A percentile compares a stretch with the other conserved stretches of the same genome.
These are phyloP conservation scores for Myripristis jacobus DNA, from an alignment of 2,797 vertebrate genomes.

Conservation along the genomic window DNA sequence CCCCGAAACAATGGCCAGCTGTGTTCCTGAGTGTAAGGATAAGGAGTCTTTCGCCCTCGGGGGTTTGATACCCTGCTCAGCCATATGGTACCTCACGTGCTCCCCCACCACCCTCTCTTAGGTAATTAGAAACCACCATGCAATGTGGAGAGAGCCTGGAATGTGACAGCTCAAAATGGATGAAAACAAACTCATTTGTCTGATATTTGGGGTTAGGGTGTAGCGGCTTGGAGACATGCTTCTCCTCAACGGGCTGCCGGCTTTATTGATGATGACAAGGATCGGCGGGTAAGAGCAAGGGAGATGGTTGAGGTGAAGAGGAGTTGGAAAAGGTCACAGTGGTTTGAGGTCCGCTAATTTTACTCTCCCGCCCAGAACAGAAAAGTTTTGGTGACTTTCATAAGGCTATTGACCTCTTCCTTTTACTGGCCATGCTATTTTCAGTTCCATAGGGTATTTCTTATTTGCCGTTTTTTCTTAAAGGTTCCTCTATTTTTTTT, in stretches of 20 bases:
- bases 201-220: conserved; percentile 10
- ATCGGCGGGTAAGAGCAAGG: conserved; percentile 20
- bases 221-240: conserved; percentile 18
- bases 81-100: conserved; percentile 65
- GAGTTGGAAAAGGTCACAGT: conserved; percentile 17
- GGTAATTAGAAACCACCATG: conserved; percentile 70
- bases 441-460: conserved; percentile 5
- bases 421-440: conserved; percentile 3
- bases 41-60: conserved; percentile 42
- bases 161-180: conserved; percentile 62
- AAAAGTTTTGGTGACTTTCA: conserved; percentile 21
- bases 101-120: conserved; percentile 50
- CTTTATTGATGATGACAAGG: conserved; percentile 48
- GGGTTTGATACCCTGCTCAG: conserved; percentile 59
- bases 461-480: too few species aligned
- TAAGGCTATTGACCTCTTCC: conserved; percentile 11
- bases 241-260: conserved; percentile 8
- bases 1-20: conserved; percentile 77
- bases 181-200: conserved; percentile 56
- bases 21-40: conserved; percentile 58
- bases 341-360: conserved; percentile 45
- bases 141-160: conserved; percentile 52
- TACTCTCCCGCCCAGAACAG: conserved; percentile 19
- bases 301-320: conserved; percentile 27
- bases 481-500: conserved; percentile 24